A percentile compares a stretch with the other conserved stretches of the same genome.
Evolutionary conservation across 1,140 invertebrate genomes (phyloP).

Genomic region (Episyrphus balteatus): DNA sequence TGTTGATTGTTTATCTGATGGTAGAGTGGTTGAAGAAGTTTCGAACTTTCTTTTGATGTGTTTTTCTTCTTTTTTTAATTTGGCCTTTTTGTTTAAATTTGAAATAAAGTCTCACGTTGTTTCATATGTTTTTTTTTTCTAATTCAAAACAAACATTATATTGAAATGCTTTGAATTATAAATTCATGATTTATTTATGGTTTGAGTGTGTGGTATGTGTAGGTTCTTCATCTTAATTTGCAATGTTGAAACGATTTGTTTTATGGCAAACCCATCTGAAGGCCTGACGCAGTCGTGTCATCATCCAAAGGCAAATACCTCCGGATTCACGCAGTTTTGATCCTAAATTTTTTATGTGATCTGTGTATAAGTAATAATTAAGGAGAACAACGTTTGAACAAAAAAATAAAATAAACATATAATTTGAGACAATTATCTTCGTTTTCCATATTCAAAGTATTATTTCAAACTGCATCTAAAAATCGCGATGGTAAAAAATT

Average conservation of each 20-base stretch:
- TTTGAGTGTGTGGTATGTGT: not conserved
- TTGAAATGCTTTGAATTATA: no score
- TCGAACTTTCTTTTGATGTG: no score
- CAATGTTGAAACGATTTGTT: slow-evolving; percentile 34
- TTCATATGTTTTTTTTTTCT: no score
- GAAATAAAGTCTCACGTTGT: no score
- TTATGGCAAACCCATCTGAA: slow-evolving; percentile 34
- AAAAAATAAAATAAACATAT: not conserved
- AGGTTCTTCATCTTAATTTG: slow-evolving; percentile 17
- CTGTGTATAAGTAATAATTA: slow-evolving; percentile 30
- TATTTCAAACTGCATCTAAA: not conserved
- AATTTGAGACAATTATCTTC: no score
- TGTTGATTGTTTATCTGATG: no score
- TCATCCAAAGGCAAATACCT: slow-evolving; percentile 39
- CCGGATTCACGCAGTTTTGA: slow-evolving; percentile 37
- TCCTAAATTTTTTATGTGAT: slow-evolving; percentile 44
- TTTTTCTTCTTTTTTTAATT: no score
- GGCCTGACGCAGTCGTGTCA: slow-evolving; percentile 23
- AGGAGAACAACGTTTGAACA: slow-evolving; percentile 20
- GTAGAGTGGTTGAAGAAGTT: no score
- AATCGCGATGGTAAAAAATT: not conserved
- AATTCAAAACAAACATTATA: no score
- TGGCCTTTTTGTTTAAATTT: no score
- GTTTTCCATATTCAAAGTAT: not conserved
- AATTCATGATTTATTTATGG: no score